Base-by-base conservation (phyloP, 2,888 invertebrate genomes). In the Oscheius sp. region DNA sequence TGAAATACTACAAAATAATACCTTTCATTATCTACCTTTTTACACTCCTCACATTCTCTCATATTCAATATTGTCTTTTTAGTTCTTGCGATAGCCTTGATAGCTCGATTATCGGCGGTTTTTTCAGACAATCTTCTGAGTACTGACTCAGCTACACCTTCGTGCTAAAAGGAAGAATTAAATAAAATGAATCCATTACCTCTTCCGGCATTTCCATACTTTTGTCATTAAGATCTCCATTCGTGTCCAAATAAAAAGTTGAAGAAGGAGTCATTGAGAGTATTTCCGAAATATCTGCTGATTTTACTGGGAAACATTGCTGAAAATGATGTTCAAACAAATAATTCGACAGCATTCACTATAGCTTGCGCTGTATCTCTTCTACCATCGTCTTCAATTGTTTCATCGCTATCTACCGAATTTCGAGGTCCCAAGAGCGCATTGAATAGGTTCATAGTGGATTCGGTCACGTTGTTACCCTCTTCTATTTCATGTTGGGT, bases 211-310 rank as follows among this genome's bases (percentile, higher is more conserved):
- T 78, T 46, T 85, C 80, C 27, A 86, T 73, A 66, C 85, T 85
- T 43, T 76, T 58, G 18, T 82, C 81, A 64, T 84, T 83, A n/a
- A 87, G 76, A 25, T 83, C 79, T 0, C 87, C 87, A 58, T 87
- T 81, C 5, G 82, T 76, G 63, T 77, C 76, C 27, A 87, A 69
- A 74, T 87, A 87, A 77, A 86, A 87, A 45, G 77, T 81, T 6
- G 86, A 79, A 5, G 76, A 41, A 0, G 81, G 74, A n/a, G 35
- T 52, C 18, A 46, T 27, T 25, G 66, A 29, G n/a, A 66, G 66
- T 25, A 52, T 16, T 3, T 66, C 66, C 13, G 52, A 27, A 12
- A 66, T 27, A 49, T 66, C 66, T 5, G 18, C n/a, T 1, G 43
- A 29, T 45, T 52, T 41, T 3, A 18, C 9, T 13, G 55, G 56